A percentile compares a stretch with the other conserved stretches of the same genome.
phyloP scores from a whole-genome alignment of 2,888 invertebrate species.

The Sarcophaga carnaria region DNA sequence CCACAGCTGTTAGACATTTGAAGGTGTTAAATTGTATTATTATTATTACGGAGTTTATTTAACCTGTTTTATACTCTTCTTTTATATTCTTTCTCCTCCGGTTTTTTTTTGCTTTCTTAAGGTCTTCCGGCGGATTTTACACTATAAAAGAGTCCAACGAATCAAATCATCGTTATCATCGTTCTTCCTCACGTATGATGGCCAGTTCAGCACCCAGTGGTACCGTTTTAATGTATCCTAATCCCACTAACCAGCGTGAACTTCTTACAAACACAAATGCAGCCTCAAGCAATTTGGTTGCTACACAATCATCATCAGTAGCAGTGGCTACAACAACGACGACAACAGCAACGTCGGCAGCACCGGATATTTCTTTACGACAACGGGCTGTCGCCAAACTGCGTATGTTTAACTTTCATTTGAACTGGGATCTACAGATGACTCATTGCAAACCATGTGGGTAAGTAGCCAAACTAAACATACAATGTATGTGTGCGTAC shows the following conservation, averaged over 20 bases:
- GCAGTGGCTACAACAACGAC: constrained; percentile 61
- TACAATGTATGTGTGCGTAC: not conserved
- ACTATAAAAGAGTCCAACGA: constrained; percentile 76
- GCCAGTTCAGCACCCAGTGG: constrained; percentile 79
- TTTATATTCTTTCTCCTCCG: not conserved
- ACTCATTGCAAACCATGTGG: constrained; percentile 82
- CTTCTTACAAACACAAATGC: constrained; percentile 57
- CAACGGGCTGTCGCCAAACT: constrained; percentile 82
- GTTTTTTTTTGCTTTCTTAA: constrained; percentile 55
- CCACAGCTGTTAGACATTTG: not conserved
- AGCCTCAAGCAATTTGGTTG: constrained; percentile 60
- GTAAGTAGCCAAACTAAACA: constrained; percentile 74
- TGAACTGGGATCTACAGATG: constrained; percentile 82
- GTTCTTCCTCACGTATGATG: constrained; percentile 75
- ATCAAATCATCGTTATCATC: constrained; percentile 69
- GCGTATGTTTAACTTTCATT: constrained; percentile 82
- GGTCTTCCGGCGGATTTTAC: constrained; percentile 79
- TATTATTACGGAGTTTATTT: not conserved
- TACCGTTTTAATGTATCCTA: constrained; percentile 80
- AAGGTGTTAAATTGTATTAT: not conserved
- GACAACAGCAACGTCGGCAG: constrained; percentile 70
- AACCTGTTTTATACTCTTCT: not conserved
- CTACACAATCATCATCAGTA: constrained; percentile 28
- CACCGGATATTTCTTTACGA: constrained; percentile 80
- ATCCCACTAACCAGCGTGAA: constrained; percentile 72